Conservation (phyloP, 2,113 vertebrate species). For the Donacobius atricapilla region DNA sequence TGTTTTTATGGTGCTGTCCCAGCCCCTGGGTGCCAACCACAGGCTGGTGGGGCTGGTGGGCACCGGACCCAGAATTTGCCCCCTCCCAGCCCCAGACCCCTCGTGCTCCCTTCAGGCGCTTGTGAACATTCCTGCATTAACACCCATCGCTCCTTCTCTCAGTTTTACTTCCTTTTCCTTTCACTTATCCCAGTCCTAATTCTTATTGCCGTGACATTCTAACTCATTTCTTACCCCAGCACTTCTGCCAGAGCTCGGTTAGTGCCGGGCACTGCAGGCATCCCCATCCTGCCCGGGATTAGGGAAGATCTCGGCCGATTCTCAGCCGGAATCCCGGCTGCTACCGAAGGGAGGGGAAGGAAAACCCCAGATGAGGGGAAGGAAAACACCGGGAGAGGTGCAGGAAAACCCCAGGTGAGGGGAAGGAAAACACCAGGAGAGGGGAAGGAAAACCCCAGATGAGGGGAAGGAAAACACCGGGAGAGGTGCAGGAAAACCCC, state of each 20-base stretch:
- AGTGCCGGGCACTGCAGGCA: not conserved
- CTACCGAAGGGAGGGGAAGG: rapidly evolving
- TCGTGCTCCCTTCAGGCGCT: rapidly evolving
- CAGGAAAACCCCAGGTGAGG: no score
- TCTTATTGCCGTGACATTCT: not conserved
- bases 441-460: not conserved
- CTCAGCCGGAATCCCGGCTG: not conserved
- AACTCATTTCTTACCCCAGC: not conserved
- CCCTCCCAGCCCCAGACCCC: not conserved
- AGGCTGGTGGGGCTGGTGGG: not conserved
- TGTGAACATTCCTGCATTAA: not conserved
- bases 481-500: rapidly evolving
- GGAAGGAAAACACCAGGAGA: rapidly evolving
- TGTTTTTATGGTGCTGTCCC: rapidly evolving
- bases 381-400: not conserved
- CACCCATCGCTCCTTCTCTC: not conserved
- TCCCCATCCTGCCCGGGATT: rapidly evolving
- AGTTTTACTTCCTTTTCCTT: not conserved
- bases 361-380: not conserved
- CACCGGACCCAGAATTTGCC: rapidly evolving
- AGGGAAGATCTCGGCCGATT: not conserved
- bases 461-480: rapidly evolving
- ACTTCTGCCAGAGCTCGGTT: rapidly evolving
- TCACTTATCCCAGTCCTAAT: not conserved
- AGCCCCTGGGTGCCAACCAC: rapidly evolving